A percentile compares a stretch with the other conserved stretches of the same genome.
Conservation (phyloP, 1,140 invertebrate species). For the Heliconius eleuchia region DNA sequence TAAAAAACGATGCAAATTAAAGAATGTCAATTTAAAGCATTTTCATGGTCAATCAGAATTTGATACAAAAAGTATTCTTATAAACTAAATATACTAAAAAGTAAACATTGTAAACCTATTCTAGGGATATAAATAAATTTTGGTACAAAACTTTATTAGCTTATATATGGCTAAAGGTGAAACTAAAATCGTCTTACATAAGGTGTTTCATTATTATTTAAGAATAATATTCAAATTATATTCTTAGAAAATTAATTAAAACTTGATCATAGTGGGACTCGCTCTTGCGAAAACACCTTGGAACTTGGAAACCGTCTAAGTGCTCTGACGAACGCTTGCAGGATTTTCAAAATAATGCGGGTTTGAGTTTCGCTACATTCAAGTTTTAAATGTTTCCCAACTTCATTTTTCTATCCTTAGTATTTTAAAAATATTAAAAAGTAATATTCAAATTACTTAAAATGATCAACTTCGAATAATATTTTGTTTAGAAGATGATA, state of each 20-base stretch:
- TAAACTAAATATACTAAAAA: conserved; percentile 17
- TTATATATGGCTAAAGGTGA: conserved; percentile 44
- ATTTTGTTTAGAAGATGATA: neutral
- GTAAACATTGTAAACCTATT: conserved; percentile 26
- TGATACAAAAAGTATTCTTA: conserved; percentile 4
- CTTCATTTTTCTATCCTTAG: no score
- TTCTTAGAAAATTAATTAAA: no score
- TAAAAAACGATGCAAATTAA: neutral
- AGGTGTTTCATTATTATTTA: neutral
- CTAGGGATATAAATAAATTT: conserved; percentile 46
- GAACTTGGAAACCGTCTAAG: no score
- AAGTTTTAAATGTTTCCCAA: no score
- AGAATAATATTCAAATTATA: neutral
- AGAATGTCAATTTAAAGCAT: conserved; percentile 9
- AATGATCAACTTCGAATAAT: neutral
- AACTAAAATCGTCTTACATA: conserved; percentile 29
- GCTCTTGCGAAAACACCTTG: no score
- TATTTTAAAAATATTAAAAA: no score
- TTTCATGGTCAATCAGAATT: neutral
- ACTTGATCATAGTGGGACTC: no score
- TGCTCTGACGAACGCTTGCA: no score
- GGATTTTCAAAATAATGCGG: no score
- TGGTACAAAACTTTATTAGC: conserved; percentile 48
- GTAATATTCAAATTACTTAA: neutral
- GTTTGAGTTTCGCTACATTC: no score